Evolutionary conservation across 2,797 vertebrate species (phyloP).

Genomic region (Periophthalmus magnuspinnatus): DNA sequence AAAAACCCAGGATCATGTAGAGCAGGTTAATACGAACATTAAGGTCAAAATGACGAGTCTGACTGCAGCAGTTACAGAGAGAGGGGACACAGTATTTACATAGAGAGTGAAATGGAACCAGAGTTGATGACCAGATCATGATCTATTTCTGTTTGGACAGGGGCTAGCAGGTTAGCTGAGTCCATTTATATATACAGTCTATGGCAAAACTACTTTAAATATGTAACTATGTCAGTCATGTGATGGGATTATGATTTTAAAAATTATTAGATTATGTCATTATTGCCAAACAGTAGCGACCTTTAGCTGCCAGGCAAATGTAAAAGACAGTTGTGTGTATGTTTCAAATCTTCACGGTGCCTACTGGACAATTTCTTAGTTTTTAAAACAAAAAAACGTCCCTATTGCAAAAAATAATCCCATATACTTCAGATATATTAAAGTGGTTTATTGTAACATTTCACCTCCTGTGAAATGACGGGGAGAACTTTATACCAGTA

Average conservation of each 20-base stretch:
- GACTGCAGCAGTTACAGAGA: too few species aligned
- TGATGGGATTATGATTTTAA: not conserved
- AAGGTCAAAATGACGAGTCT: too few species aligned
- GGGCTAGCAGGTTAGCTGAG: too few species aligned
- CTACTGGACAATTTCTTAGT: not conserved
- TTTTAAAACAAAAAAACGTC: not conserved
- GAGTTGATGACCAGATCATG: too few species aligned
- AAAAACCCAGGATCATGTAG: too few species aligned
- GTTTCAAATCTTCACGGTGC: slow-evolving; percentile 3
- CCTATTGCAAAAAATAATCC: not conserved
- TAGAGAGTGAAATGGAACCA: too few species aligned
- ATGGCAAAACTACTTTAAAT: not conserved
- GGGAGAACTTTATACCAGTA: slow-evolving; percentile 23
- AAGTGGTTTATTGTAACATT: not conserved
- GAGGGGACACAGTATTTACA: too few species aligned
- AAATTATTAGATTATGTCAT: not conserved
- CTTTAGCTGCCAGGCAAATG: not conserved
- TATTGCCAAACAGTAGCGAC: not conserved
- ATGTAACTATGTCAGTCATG: not conserved
- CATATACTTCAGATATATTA: not conserved
- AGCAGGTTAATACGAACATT: too few species aligned
- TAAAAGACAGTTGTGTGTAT: not conserved
- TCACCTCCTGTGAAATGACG: not conserved
- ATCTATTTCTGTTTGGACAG: too few species aligned
- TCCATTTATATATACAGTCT: too few species aligned